Evolutionary conservation across 2,113 vertebrate species (phyloP), one percentile per base, ranked within the genome.

Genomic region (Periophthalmodon schlosseri): DNA sequence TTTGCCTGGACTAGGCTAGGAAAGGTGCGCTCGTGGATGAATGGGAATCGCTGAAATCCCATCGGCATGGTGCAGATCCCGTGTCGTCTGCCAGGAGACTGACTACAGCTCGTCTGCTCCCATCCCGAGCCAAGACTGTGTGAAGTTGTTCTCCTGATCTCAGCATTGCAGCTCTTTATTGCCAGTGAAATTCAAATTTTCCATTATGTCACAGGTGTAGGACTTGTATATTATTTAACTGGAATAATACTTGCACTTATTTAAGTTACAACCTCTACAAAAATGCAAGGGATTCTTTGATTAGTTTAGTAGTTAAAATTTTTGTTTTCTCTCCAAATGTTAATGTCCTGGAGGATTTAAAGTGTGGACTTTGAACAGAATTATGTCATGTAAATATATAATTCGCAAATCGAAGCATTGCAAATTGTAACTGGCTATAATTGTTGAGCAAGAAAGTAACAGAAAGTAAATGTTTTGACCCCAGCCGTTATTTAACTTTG

Each of bases 61-160:
- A 91, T 90, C 88, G 61, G 78, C 58, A 72, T 78, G 77, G 75
- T 50, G 73, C 78, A 83, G 89, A 91, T 91, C 81, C 72, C 21
- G 68, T 84, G 73, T 79, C 76, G 71, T 84, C 86, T 92, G 89
- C 85, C 81, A 90, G 72, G 79, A 91, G 81, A 78, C 85, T 89
- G 86, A 88, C 89, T 90, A 77, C 86, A 80, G 70, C 80, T 88
- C 18, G 87, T 92, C 88, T 90, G 87, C 86, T 83, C 77, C 83
- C 78, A 47, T 84, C 80, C 78, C 5, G 76, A 61, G 84, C 83
- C 80, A 83, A 77, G 75, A 85, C 75, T 74, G 77, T 82, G 72
- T 77, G 69, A 68, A 70, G 72, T 77, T 72, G 73, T 74, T 77
- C 73, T 76, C 79, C 71, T 78, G 20, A 44, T 44, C 16, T 39